Evolutionary conservation across 2,797 vertebrate species (phyloP), one percentile per base, ranked within the genome.

Genomic region (Enoplosus armatus): DNA sequence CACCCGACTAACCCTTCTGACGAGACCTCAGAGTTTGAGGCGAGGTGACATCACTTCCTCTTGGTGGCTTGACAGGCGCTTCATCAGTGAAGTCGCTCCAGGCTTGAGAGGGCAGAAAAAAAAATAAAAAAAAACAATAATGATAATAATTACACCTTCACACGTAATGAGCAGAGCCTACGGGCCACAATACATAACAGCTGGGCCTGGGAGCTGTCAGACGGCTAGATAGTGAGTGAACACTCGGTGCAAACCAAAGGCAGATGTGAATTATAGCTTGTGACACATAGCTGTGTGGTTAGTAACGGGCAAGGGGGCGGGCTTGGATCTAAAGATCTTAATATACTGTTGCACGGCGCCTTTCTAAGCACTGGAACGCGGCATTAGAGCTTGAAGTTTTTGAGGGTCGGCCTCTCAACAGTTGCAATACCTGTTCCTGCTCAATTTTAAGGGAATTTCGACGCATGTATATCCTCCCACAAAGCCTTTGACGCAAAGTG

Each of bases 101-200:
- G 88, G 93, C 80, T 69, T 77, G 20, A 78, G 80, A 80, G 80
- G 60, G 75, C 75, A 22, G 56, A 77, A 60, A 75, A 86, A 84
- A 60, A 33, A 48, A 35, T 6, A 62, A 78, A 75, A 79, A 47
- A 81, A 89, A 84, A 82, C 78, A 90, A 91, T 91, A 94, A 94
- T 93, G 89, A 93, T 94, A 92, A 94, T 94, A 94, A 95, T 95
- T 94, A 93, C 89, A 89, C 82, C 88, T 92, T 93, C 72, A 89
- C 85, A 88, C 59, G 81, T 94, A 94, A 92, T 91, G 90, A 93
- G 82, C 72, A 83, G 76, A 87, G 88, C 92, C 92, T 81, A 81
- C 22, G 66, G 92, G 89, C 86, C 83, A 72, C 89, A 80, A 82
- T 90, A 87, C 85, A 92, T 87, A 89, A 88, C 91, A 90, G 85